Base-by-base conservation (phyloP, 2,113 vertebrate species). In the Odobenus rosmarus region DNA sequence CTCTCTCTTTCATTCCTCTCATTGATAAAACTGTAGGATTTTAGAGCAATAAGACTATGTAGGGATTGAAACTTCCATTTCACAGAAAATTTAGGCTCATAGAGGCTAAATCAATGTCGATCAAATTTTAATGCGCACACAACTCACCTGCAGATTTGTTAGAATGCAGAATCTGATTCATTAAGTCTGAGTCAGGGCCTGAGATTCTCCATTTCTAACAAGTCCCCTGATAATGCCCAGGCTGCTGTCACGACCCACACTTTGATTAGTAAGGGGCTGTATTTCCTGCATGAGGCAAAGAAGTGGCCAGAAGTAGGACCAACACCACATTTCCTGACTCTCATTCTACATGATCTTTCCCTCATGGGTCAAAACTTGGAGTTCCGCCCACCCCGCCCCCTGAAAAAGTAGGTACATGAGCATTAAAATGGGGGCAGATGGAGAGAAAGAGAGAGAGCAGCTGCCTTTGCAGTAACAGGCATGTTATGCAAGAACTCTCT, bases 381-480 rank as follows among this genome's bases (percentile, higher is more conserved):
- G 9, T 23, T 61, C 46, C 3, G 1, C 4, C 31, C 1, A 1
- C 2, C 4, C 31, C 3, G 1, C 8, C 33, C 36, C 33, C 14
- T 5, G 72, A 61, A 26, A 46, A 46, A 46, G 46, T 19, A 72
- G 16, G 26, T n/a, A 23, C 3, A 11, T 46, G 16, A 61, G 13
- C 4, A 31, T 39, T 16, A 86, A 79, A 90, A 24, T 28, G 16
- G 49, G 36, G 61, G 2, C 42, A 18, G 5, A 64, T 10, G 14
- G 16, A 4, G 15, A 57, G 49, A 46, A 15, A 76, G 31, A 72
- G 49, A 77, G 36, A 19, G 42, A 83, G 15, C 39, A 71, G 36
- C 59, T 76, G n/a, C 28, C 49, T 79, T 80, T 39, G 46, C 33
- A 61, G 53, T 71, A 14, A 62, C 31, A 67, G n/a, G 62, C 31